phyloP scores from a whole-genome alignment of 2,797 vertebrate genomes.

The Lithobates sylvaticus region DNA sequence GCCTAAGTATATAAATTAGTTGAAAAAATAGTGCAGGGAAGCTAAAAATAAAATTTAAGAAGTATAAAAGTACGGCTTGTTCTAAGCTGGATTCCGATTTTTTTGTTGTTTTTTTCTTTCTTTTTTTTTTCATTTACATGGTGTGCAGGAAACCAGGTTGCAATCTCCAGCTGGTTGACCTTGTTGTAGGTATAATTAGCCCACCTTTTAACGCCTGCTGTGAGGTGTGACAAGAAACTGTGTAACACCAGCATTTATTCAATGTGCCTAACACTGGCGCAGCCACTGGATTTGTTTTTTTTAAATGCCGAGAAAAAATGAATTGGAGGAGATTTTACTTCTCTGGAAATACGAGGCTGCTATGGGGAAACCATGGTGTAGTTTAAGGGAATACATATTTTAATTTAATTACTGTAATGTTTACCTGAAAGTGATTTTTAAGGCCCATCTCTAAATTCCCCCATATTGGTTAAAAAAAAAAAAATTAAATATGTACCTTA shows the following conservation, averaged over 20 bases:
- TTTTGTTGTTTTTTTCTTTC: neutral
- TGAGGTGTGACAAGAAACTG: conserved; percentile 39
- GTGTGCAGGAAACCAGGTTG: conserved; percentile 36
- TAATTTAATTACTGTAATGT: neutral
- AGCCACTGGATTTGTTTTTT: neutral
- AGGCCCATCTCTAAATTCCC: neutral
- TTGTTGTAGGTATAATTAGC: conserved; percentile 48
- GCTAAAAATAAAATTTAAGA: no score
- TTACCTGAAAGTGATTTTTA: neutral
- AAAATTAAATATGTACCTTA: no score
- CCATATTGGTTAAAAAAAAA: no score
- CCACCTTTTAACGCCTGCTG: conserved; percentile 37
- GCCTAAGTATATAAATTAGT: no score
- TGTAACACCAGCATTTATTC: conserved; percentile 45
- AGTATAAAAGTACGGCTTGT: neutral
- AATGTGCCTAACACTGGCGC: conserved; percentile 12
- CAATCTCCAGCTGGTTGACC: conserved; percentile 43
- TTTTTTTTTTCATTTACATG: neutral
- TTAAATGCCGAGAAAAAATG: neutral
- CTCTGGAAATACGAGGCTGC: neutral
- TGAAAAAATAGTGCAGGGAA: no score
- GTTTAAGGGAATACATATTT: neutral
- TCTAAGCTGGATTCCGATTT: neutral
- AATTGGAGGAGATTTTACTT: neutral
- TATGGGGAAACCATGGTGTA: neutral